Evolutionary conservation across 2,888 invertebrate species (phyloP).

Genomic region (Spilarctia lutea): DNA sequence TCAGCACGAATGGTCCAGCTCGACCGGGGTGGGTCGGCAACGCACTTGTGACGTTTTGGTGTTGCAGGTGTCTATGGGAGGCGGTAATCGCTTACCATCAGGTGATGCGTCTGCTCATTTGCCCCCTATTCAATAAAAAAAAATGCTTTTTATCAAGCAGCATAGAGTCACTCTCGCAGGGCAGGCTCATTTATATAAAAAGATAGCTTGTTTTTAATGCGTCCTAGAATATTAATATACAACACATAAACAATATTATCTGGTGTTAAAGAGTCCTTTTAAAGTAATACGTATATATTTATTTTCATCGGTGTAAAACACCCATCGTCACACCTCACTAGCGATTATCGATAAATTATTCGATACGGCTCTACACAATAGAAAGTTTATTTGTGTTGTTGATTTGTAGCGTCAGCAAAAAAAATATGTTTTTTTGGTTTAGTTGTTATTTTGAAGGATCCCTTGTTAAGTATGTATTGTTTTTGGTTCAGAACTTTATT

Average conservation of each 20-base stretch:
- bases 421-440: slow-evolving; percentile 49
- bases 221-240: not conserved
- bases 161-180: too few species aligned
- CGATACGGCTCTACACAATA: slow-evolving; percentile 79
- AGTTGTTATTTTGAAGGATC: slow-evolving; percentile 33
- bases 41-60: too few species aligned
- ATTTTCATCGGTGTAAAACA: slow-evolving; percentile 19
- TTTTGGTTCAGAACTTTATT: not conserved
- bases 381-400: slow-evolving; percentile 80
- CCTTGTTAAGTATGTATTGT: not conserved
- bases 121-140: too few species aligned
- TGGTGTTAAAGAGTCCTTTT: not conserved
- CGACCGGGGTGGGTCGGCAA: too few species aligned
- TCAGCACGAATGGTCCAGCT: too few species aligned
- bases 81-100: too few species aligned
- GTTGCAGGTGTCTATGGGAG: too few species aligned
- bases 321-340: slow-evolving; percentile 55
- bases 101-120: too few species aligned
- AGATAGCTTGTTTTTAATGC: too few species aligned
- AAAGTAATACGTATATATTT: slow-evolving; percentile 33
- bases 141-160: too few species aligned
- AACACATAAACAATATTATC: not conserved
- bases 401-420: slow-evolving; percentile 65
- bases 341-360: slow-evolving; percentile 80
- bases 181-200: too few species aligned